A percentile compares a stretch with the other conserved stretches of the same genome.
These are phyloP conservation scores for Lepidocyrtinus sp. DNA, from an alignment of 2,888 invertebrate species.

Conservation along the genomic window DNA sequence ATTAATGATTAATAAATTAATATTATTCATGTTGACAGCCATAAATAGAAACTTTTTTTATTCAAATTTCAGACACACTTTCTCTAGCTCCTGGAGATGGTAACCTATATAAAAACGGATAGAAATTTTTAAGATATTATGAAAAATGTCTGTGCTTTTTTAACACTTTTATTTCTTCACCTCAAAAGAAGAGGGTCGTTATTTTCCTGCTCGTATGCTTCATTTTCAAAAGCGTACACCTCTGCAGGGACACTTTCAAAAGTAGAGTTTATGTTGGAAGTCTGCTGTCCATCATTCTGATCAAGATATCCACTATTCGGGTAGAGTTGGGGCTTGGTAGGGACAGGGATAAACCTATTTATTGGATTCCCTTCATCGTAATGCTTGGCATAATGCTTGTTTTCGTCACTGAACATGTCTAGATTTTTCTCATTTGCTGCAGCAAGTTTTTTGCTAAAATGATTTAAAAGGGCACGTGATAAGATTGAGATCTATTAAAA, in stretches of 20 bases:
- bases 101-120: too few relatives aligned
- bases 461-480: too few relatives aligned
- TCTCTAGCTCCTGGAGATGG: too few relatives aligned
- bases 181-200: not conserved
- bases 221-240: conserved; percentile 33
- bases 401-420: not conserved
- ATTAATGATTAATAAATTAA: too few relatives aligned
- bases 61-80: too few relatives aligned
- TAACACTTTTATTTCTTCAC: too few relatives aligned
- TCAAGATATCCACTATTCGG: not conserved
- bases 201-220: conserved; percentile 28
- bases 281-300: not conserved
- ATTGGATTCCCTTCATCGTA: conserved; percentile 28
- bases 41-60: too few relatives aligned
- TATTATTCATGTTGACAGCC: too few relatives aligned
- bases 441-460: too few relatives aligned
- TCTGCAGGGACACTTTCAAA: conserved; percentile 20
- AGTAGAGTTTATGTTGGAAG: not conserved
- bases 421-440: too few relatives aligned
- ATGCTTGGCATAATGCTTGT: not conserved
- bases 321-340: not conserved
- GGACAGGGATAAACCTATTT: conserved; percentile 5
- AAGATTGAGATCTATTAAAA: too few relatives aligned
- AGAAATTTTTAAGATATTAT: too few relatives aligned
- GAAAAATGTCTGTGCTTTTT: not conserved